Evolutionary conservation across 2,113 vertebrate species (phyloP).

Genomic region (Ophiodon elongatus): DNA sequence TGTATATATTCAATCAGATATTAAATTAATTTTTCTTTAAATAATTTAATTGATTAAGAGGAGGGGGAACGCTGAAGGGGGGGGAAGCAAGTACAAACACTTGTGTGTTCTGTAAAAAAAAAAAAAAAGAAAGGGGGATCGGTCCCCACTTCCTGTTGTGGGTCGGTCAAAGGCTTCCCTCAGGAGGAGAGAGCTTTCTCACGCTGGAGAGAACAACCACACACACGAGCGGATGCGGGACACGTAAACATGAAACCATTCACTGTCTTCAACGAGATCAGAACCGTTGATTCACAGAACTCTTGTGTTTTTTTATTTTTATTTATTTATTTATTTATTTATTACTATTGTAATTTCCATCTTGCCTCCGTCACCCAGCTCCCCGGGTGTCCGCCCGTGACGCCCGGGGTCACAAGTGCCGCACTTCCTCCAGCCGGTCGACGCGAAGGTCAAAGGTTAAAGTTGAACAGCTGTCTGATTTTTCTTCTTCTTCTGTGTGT

Average conservation of each 20-base stretch:
- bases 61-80: no score
- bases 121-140: background rate
- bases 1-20: no score
- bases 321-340: no score
- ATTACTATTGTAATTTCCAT: background rate
- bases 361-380: slow-evolving; percentile 18
- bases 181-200: slow-evolving; percentile 63
- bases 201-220: slow-evolving; percentile 40
- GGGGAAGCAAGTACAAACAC: background rate
- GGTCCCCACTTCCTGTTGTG: slow-evolving; percentile 62
- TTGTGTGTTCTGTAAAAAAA: background rate
- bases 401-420: background rate
- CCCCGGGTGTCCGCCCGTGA: slow-evolving; percentile 44
- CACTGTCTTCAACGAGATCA: background rate
- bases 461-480: slow-evolving; percentile 48
- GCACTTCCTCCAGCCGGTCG: slow-evolving; percentile 48
- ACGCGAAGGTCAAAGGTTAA: slow-evolving; percentile 39
- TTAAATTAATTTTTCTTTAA: no score
- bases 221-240: background rate
- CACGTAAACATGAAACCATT: background rate
- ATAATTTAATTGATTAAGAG: no score
- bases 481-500: background rate
- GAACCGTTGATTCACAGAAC: background rate
- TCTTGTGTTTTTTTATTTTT: background rate
- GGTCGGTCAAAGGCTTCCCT: slow-evolving; percentile 51